Evolutionary conservation across 2,113 vertebrate species (phyloP).

Genomic region (Emberiza fucata): DNA sequence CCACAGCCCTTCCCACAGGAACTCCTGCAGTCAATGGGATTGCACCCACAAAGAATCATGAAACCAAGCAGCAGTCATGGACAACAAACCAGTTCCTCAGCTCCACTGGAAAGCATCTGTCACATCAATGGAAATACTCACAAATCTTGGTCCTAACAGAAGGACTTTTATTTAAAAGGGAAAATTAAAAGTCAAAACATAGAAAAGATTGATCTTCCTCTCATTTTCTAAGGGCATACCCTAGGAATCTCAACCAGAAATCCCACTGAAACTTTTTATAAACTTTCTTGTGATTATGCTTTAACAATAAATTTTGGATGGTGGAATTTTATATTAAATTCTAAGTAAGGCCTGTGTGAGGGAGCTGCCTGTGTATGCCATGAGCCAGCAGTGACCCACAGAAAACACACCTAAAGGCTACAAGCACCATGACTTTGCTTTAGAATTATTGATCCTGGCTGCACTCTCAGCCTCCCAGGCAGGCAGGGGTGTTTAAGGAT

Average conservation of each 20-base stretch:
- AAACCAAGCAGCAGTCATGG: not conserved
- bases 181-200: not conserved
- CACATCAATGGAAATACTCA: not conserved
- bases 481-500: not conserved
- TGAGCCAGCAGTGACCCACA: not conserved
- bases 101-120: not conserved
- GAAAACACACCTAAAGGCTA: not conserved
- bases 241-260: not conserved
- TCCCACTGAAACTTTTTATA: not conserved
- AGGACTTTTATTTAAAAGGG: not conserved
- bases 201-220: not conserved
- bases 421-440: not conserved
- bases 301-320: not conserved
- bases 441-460: not conserved
- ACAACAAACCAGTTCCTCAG: not conserved
- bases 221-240: not conserved
- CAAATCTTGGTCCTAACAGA: not conserved
- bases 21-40: not conserved
- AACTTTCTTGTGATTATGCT: not conserved
- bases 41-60: not conserved
- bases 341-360: not conserved
- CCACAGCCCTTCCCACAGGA: not conserved
- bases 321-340: not conserved
- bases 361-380: not conserved
- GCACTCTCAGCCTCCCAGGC: not conserved